Evolutionary conservation across 2,797 vertebrate species (phyloP).

Genomic region (Crenuchus spilurus): DNA sequence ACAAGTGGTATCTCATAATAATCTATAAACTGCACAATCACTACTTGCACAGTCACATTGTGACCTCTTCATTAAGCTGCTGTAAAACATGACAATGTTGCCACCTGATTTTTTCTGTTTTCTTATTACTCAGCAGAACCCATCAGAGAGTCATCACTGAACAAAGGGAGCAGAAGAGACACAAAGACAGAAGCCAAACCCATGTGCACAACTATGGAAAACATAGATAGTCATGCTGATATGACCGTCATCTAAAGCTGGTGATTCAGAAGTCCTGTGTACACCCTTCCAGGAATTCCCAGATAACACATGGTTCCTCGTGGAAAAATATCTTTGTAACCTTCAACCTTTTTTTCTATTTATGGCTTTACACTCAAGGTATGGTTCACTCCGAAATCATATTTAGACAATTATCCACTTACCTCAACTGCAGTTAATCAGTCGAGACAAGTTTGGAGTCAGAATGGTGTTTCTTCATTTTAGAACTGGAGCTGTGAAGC

Average conservation of each 20-base stretch:
- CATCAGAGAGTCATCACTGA: background rate
- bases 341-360: background rate
- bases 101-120: background rate
- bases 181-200: background rate
- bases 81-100: too few species aligned
- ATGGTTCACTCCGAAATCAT: too few species aligned
- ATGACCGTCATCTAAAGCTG: background rate
- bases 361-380: background rate
- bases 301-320: background rate
- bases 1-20: too few species aligned
- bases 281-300: conserved; percentile 1
- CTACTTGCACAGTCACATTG: too few species aligned
- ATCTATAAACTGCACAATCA: too few species aligned
- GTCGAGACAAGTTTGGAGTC: too few species aligned
- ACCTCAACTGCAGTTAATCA: too few species aligned
- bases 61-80: too few species aligned
- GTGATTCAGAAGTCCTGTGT: background rate
- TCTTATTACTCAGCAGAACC: background rate
- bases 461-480: too few species aligned
- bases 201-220: too few species aligned
- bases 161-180: background rate
- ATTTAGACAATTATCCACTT: too few species aligned
- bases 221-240: background rate
- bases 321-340: background rate
- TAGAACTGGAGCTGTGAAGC: too few species aligned